Percentiles rank a stretch among this genome's conserved stretches.
phyloP scores from a whole-genome alignment of 2,113 vertebrate genomes.

The Columbina picui region DNA sequence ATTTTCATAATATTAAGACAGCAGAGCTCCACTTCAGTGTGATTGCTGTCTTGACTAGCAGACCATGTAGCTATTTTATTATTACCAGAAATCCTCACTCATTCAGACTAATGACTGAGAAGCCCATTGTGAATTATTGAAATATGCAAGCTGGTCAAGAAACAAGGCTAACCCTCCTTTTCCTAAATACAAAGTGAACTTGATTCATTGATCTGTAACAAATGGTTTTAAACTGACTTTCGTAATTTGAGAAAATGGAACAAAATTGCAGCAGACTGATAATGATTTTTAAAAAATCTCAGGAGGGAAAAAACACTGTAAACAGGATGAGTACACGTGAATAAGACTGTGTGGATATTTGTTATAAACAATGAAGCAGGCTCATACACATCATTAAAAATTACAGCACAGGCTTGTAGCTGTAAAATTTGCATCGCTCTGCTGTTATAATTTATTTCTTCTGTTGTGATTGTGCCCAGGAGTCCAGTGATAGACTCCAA shows the following conservation, averaged over 20 bases:
- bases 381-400: neutral
- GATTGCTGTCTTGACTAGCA: neutral
- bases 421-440: constrained; percentile 5
- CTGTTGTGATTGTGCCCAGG: constrained; percentile 22
- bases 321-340: neutral
- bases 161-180: neutral
- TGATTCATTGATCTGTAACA: neutral
- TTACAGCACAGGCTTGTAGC: neutral
- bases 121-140: neutral
- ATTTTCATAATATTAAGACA: neutral
- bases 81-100: neutral
- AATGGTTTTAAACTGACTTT: neutral
- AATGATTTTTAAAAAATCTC: neutral
- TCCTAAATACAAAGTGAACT: neutral
- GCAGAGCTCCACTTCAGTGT: neutral
- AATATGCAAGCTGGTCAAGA: neutral
- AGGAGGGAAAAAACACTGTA: neutral
- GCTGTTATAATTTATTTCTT: constrained; percentile 27
- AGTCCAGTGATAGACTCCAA: constrained; percentile 5
- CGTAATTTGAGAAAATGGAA: neutral
- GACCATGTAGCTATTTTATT: neutral
- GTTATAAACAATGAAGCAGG: neutral
- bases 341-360: neutral
- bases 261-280: neutral
- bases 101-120: neutral